Base-by-base conservation (phyloP, 2,888 invertebrate species). In the Argyra leucocephala region DNA sequence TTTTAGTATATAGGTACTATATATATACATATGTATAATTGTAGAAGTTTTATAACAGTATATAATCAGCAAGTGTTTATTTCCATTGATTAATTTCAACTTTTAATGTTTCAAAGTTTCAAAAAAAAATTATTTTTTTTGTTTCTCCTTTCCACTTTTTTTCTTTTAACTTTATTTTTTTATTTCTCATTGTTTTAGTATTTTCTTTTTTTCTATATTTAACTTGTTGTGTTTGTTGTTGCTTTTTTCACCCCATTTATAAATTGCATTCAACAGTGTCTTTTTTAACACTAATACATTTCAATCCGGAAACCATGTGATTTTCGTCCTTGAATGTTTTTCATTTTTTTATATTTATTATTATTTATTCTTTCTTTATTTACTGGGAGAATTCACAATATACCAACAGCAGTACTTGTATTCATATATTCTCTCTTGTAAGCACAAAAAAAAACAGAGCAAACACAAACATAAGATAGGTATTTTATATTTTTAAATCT, bases 31-130 rank as follows among this genome's bases (percentile, higher is more conserved):
- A 48, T n/a, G 48, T 48, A n/a, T 12, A 48, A 48, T 5, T 48
- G 48, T 48, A 18, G n/a, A n/a, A n/a, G n/a, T n/a, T n/a, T n/a
- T n/a, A n/a, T n/a, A n/a, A n/a, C n/a, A 18, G 48, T 48, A n/a
- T 3, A 48, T 18, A 18, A 12, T 48, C 15, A 48, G 4, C 12
- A 48, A 48, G n/a, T 48, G 48, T 48, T 48, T 48, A 48, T 48
- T 48, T 48, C 12, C 48, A 48, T 48, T 48, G 48, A 48, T 48
- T 48, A 48, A 15, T 48, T 48, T 48, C 48, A 18, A 48, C 48
- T 48, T 48, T 48, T 48, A 48, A 48, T 48, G 48, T 48, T 48
- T 48, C 48, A 48, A 48, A 48, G 48, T 48, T 48, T 48, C 48
- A 48, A 37, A 31, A 12, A n/a, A n/a, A n/a, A n/a, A n/a, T n/a